Evolutionary conservation across 2,888 invertebrate genomes (phyloP), one percentile per base, ranked within the genome.

Genomic region (Hirtodrosophila histrioides): DNA sequence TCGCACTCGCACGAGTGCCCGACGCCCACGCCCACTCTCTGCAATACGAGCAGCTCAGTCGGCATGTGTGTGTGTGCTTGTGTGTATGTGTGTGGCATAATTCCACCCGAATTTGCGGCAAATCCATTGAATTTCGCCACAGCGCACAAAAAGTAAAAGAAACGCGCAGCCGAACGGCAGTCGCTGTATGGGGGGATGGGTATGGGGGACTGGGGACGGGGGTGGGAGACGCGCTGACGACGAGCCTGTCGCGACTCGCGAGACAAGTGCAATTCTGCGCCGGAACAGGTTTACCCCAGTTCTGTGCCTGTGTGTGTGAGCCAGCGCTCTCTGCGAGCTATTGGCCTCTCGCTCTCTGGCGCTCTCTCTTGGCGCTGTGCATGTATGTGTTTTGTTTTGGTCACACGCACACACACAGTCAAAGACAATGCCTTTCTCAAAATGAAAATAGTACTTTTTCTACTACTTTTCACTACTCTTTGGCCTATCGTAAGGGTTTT

Each of bases 31-130:
- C 89, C 85, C 88, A 80, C 75, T 84, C 77, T 76, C 65, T 55
- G 61, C 17, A 17, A 17, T 17, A 17, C 17, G 17, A 17, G 17
- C 17, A 17, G 17, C 66, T 67, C 41, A 54, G 51, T 43, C 10
- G 36, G 41, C 53, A 36, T 36, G 46, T 41, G 27, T 43, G 12
- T 35, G 31, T 50, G 44, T 11, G 35, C 48, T 23, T 54, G 57
- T 33, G 8, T 31, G 46, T 70, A 57, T 73, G 64, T 83, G 67
- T 63, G 68, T 65, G 82, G 85, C 78, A 76, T 85, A 85, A 89
- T 88, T 89, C 88, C 86, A 87, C 88, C 87, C 89, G 88, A 89
- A 89, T 87, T 88, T 88, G 76, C 77, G 53, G 73, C 79, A 88
- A 88, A 88, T 88, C 89, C 87, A 81, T 79, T 66, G 80, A 86